These are phyloP conservation scores for Anhinga rufa DNA, from an alignment of 2,113 vertebrate species.

Conservation along the genomic window DNA sequence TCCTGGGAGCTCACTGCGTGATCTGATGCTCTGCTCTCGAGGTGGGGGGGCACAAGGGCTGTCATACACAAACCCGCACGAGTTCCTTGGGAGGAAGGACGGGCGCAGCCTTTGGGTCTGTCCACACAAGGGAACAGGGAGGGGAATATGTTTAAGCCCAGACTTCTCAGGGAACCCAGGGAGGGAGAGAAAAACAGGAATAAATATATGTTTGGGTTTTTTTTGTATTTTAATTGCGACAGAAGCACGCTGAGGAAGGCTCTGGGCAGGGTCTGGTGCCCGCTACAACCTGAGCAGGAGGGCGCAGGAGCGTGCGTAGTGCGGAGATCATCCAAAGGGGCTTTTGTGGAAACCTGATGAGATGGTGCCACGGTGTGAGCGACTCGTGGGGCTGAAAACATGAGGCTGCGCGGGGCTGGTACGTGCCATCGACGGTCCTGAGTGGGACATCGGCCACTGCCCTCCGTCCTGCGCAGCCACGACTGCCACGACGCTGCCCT, in stretches of 20 bases:
- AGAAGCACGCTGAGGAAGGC: not conserved
- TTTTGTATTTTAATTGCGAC: not conserved
- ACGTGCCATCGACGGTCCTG: accelerated
- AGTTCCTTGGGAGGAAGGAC: not conserved
- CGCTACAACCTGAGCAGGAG: not conserved
- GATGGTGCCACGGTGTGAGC: accelerated
- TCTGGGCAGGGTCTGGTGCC: accelerated
- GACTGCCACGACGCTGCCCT: accelerated
- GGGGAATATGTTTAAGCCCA: not conserved
- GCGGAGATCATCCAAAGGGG: not conserved
- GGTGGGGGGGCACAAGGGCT: not conserved
- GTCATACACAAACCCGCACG: not conserved
- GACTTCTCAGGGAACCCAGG: not conserved
- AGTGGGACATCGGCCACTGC: accelerated
- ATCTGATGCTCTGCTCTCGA: too few relatives aligned
- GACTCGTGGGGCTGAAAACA: accelerated
- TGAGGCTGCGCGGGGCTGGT: not conserved
- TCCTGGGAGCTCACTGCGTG: not conserved
- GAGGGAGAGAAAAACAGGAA: not conserved
- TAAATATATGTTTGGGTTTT: not conserved
- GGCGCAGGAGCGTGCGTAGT: too few relatives aligned
- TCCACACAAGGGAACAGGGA: not conserved
- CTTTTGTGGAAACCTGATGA: not conserved
- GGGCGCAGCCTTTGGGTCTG: not conserved
- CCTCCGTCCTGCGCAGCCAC: accelerated